These are phyloP conservation scores for Saguinus imperator DNA, from an alignment of 2,113 vertebrate species.

Conservation along the genomic window DNA sequence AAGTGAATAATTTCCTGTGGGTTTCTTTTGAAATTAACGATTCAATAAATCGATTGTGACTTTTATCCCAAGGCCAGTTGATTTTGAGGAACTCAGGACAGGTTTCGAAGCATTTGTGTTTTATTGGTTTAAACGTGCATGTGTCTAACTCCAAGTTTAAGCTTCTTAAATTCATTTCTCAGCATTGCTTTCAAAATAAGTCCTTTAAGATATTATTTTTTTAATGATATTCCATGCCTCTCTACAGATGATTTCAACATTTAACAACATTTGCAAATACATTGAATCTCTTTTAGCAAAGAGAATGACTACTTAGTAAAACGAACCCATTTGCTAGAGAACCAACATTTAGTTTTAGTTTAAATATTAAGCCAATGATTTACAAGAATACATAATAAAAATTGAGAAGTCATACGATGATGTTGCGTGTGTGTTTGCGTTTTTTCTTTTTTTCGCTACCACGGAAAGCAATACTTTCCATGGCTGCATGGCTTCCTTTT, in stretches of 20 bases:
- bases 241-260: constrained; percentile 54
- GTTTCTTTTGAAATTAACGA: constrained; percentile 60
- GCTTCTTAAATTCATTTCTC: constrained; percentile 50
- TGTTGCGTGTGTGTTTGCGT: not conserved
- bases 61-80: constrained; percentile 46
- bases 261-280: constrained; percentile 71
- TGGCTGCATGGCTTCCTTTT: constrained; percentile 71
- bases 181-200: constrained; percentile 63
- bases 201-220: constrained; percentile 50
- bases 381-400: constrained; percentile 62
- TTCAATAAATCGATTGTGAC: constrained; percentile 29
- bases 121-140: not conserved
- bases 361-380: constrained; percentile 9
- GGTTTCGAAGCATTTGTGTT: not conserved
- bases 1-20: constrained; percentile 66
- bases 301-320: constrained; percentile 60
- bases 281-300: constrained; percentile 58
- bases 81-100: constrained; percentile 27
- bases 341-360: not conserved
- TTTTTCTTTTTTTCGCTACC: not conserved
- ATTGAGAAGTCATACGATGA: constrained; percentile 22
- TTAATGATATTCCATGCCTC: constrained; percentile 57
- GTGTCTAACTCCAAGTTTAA: constrained; percentile 36
- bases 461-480: constrained; percentile 58
- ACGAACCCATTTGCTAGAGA: constrained; percentile 52